Base-by-base conservation (phyloP, 2,797 vertebrate species). In the Etheostoma perlongum region DNA sequence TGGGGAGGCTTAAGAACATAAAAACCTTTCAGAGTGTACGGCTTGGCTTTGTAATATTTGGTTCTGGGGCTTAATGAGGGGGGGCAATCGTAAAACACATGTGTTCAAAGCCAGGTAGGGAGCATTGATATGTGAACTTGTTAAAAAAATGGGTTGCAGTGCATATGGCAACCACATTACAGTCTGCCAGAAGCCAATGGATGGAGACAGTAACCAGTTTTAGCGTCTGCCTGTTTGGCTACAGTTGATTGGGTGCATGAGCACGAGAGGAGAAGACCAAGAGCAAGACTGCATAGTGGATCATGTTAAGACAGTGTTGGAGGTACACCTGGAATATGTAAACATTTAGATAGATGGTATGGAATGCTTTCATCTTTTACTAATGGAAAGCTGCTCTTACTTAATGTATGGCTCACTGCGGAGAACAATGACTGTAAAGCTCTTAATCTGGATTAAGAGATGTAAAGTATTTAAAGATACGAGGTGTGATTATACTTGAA, bases 91-190 rank as follows among this genome's bases (percentile, higher is more conserved):
- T 36, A 76, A 69, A 88, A 80, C 78, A 87, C 70, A 70, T 81
- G 69, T 79, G 75, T 47, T 83, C 65, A 82, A 88, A 87, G 46
- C 61, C 78, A 86, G 87, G 84, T 81, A 83, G 70, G n/a, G 57
- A 74, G 60, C 78, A 66, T 44, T 61, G 70, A 80, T 84, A 67
- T 55, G 79, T 72, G 59, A 51, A 59, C 69, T 77, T 81, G 58
- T 84, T 79, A 77, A 82, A 76, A 74, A 87, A 58, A 6, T n/a
- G 44, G 54, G 48, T 64, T 61, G 61, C 21, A 18, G 75, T 10
- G 9, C 93, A 91, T 90, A 83, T 94, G 93, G 92, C 74, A 61
- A 71, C 79, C 91, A 92, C 83, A 92, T 90, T 83, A 84, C 54
- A 67, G 79, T 59, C 63, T 64, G 67, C 64, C 62, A 66, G 78